Percentiles rank a stretch among this genome's conserved stretches.
Evolutionary conservation across 2,888 invertebrate species (phyloP).

Genomic region (Orthosia gracilis): DNA sequence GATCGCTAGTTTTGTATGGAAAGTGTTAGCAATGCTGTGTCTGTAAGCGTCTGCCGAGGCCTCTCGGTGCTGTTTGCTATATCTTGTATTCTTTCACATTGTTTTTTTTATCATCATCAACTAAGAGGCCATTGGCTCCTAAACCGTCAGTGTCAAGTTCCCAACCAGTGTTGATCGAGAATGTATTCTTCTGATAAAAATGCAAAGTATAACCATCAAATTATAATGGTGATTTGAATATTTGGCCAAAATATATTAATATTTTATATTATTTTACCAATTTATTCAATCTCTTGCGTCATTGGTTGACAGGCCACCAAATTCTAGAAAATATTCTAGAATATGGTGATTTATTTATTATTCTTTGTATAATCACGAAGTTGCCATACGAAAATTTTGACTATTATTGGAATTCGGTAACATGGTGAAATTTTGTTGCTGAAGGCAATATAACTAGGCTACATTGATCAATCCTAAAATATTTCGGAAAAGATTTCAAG

Average conservation of each 20-base stretch:
- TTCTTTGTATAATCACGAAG: slow-evolving; percentile 4
- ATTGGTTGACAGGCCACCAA: slow-evolving; percentile 1
- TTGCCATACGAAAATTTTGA: neutral
- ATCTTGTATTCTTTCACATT: neutral
- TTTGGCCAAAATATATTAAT: slow-evolving; percentile 32
- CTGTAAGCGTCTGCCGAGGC: neutral
- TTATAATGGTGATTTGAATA: slow-evolving; percentile 16
- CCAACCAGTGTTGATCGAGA: neutral
- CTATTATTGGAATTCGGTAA: too few species aligned
- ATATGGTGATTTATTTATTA: slow-evolving; percentile 22
- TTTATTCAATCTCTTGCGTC: slow-evolving; percentile 45
- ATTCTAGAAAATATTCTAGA: slow-evolving; percentile 14
- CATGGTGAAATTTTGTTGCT: neutral
- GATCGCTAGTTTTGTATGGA: neutral
- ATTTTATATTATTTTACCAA: slow-evolving; percentile 18
- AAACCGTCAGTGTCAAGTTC: slow-evolving; percentile 8
- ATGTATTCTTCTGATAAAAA: slow-evolving; percentile 29
- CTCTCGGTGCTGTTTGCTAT: neutral
- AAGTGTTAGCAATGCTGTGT: neutral
- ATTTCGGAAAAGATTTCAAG: neutral
- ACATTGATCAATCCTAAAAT: neutral
- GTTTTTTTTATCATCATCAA: neutral
- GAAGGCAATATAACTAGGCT: neutral
- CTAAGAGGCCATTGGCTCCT: slow-evolving; percentile 3
- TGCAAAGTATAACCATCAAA: slow-evolving; percentile 28